Evolutionary conservation across 2,113 vertebrate genomes (phyloP), one percentile per base, ranked within the genome.

Genomic region (Lepidothrix coronata): DNA sequence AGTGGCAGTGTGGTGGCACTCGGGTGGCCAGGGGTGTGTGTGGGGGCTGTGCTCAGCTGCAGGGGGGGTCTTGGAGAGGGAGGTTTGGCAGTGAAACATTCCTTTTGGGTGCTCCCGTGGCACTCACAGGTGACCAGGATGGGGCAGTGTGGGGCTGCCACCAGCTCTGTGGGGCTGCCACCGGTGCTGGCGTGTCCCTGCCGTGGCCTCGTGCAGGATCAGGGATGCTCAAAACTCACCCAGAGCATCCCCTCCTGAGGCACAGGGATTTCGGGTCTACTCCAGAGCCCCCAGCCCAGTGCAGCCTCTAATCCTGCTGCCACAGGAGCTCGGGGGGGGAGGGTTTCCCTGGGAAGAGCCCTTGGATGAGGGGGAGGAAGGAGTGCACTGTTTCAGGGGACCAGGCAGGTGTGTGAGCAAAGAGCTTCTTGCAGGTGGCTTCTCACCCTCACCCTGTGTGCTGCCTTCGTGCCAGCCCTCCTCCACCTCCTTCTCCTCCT

Each of bases 341-440:
- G 39, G 39, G 39, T 11, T 66, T 77, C 31, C 44, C 73, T 0
- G 2, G 63, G 55, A 87, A 80, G 3, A 5, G 2, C 27, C n/a
- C 2, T 1, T 0, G 31, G 76, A 5, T 17, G 57, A 24, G 12
- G 6, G 6, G 11, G 33, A 46, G 65, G 44, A 54, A 49, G 46
- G n/a, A 59, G 1, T 0, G n/a, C 14, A 18, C 15, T 0, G 0
- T 4, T 35, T 58, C 0, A 10, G 82, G 31, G 19, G 12, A 67
- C 3, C 18, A 2, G 22, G 14, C 30, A 10, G 23, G 30, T 0
- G 2, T 3, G 61, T 4, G 17, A 65, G 17, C 62, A 14, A 54
- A 77, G 46, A 41, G n/a, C 46, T 25, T 27, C 43, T 31, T 0
- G 2, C 1, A 1, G 58, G 44, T 2, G 3, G 33, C 52, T 7